phyloP scores from a whole-genome alignment of 2,888 invertebrate species.

The Steinernema hermaphroditum region DNA sequence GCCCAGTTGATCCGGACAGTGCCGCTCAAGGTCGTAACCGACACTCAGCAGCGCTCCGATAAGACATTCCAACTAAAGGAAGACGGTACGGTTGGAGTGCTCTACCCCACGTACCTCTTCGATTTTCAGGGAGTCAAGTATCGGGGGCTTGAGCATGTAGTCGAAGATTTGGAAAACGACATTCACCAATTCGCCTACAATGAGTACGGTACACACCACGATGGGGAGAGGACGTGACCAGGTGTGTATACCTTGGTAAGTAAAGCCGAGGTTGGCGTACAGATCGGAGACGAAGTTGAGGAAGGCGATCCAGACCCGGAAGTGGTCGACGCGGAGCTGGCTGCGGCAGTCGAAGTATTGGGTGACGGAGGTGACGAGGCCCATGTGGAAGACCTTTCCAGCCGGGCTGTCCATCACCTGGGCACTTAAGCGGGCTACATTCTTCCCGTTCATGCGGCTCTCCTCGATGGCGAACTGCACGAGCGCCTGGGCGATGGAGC shows the following conservation, averaged over 20 bases:
- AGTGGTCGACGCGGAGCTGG: constrained; percentile 56
- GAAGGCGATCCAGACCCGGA: constrained; percentile 63
- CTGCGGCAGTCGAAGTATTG: constrained; percentile 63
- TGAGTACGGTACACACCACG: neutral
- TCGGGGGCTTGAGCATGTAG: constrained; percentile 57
- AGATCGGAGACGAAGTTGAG: constrained; percentile 62
- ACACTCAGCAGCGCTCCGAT: constrained; percentile 60
- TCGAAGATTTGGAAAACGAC: constrained; percentile 63
- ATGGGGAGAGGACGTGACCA: neutral
- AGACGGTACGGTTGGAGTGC: neutral
- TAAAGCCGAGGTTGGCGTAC: constrained; percentile 60
- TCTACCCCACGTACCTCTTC: constrained; percentile 54
- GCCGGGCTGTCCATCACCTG: constrained; percentile 53
- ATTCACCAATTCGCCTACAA: constrained; percentile 57
- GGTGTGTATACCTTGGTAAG: constrained; percentile 48
- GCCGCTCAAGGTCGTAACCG: constrained; percentile 64
- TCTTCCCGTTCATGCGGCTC: constrained; percentile 46
- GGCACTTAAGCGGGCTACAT: constrained; percentile 56
- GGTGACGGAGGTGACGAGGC: constrained; percentile 50
- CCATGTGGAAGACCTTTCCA: constrained; percentile 52
- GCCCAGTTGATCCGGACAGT: constrained; percentile 61
- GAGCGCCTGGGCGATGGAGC: constrained; percentile 50
- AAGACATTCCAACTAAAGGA: constrained; percentile 57
- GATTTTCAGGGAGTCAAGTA: constrained; percentile 63
- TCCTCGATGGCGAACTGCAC: constrained; percentile 63